Conservation (phyloP, 2,888 invertebrate genomes). For the Aplocera efformata region DNA sequence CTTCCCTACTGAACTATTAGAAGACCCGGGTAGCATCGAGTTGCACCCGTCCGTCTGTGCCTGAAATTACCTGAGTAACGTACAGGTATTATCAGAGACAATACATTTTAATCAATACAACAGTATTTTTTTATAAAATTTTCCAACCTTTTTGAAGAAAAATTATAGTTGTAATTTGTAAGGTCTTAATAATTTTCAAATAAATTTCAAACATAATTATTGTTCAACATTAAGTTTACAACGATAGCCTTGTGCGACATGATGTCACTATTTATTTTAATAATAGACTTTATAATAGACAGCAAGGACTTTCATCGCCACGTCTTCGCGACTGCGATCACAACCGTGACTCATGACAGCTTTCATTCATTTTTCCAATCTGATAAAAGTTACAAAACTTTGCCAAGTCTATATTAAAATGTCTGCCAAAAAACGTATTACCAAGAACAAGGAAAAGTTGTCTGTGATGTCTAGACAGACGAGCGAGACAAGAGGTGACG, state of each 20-base stretch:
- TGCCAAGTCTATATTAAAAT: constrained; percentile 69
- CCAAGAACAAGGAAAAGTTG: constrained; percentile 67
- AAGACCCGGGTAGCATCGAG: too few species aligned
- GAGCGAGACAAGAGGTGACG: constrained; percentile 62
- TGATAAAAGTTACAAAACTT: constrained; percentile 62
- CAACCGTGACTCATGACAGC: constrained; percentile 62
- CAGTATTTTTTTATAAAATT: too few species aligned
- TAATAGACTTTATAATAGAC: constrained; percentile 28
- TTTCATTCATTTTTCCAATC: constrained; percentile 74
- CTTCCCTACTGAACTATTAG: too few species aligned
- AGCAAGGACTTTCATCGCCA: constrained; percentile 45
- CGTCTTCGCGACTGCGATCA: constrained; percentile 32
- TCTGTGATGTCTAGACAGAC: constrained; percentile 66
- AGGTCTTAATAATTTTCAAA: constrained; percentile 15
- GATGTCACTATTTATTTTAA: constrained; percentile 33
- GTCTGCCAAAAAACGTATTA: constrained; percentile 74
- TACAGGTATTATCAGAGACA: too few species aligned
- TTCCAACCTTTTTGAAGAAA: constrained; percentile 4
- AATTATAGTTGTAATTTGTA: constrained; percentile 13
- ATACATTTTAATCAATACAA: too few species aligned
- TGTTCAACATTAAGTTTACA: constrained; percentile 31
- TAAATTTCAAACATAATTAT: constrained; percentile 27
- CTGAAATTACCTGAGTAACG: too few species aligned
- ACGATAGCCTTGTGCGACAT: constrained; percentile 27
- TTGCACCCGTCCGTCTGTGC: too few species aligned